Conservation (phyloP, 2,113 vertebrate genomes). For the Amazona vittata region DNA sequence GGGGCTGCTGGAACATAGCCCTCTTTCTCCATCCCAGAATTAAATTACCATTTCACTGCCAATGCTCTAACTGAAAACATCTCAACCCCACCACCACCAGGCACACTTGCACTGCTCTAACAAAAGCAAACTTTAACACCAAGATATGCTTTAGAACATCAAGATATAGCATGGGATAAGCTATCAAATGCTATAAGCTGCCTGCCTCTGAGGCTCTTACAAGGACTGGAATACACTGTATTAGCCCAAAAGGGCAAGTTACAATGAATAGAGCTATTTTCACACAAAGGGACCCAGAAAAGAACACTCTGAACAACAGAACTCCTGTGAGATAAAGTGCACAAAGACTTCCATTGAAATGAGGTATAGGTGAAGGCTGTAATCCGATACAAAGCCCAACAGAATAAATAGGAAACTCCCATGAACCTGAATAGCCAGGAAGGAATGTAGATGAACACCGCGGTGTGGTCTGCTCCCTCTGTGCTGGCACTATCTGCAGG, state of each 20-base stretch:
- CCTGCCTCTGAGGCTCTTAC: neutral
- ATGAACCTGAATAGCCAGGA: neutral
- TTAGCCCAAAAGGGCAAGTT: neutral
- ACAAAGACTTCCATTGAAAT: neutral
- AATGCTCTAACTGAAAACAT: neutral
- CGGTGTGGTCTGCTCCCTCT: neutral
- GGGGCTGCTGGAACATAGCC: conserved; percentile 36
- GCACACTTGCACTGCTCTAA: neutral
- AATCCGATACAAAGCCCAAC: neutral
- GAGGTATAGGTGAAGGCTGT: neutral
- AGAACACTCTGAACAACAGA: neutral
- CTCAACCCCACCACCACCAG: neutral
- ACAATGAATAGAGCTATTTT: neutral
- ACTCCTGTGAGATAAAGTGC: neutral
- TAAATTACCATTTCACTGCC: neutral
- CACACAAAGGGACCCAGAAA: neutral
- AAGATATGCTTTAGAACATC: neutral
- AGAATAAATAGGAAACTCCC: neutral
- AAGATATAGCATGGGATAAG: neutral
- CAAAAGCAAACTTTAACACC: neutral
- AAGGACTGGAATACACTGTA: rapidly evolving
- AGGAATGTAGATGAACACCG: neutral
- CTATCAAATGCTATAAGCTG: neutral
- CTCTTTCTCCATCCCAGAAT: neutral
- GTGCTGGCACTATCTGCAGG: neutral